phyloP scores from a whole-genome alignment of 2,797 vertebrate species.

The Chrysocyon brachyurus region DNA sequence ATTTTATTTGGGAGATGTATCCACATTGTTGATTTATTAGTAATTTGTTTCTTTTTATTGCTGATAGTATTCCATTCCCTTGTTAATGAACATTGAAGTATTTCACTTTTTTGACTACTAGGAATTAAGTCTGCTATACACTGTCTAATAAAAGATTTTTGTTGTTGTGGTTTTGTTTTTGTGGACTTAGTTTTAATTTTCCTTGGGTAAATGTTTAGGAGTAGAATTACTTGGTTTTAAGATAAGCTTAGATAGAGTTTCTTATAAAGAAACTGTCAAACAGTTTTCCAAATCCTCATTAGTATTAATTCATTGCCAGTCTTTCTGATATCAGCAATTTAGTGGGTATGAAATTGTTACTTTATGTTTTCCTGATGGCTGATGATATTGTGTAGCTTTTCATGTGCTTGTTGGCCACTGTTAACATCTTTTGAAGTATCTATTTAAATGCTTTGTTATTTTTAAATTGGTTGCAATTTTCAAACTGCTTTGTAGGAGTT shows the following conservation, averaged over 20 bases:
- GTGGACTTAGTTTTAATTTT: slow-evolving; percentile 3
- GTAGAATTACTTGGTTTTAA: neutral
- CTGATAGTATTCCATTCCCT: neutral
- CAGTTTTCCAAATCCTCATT: neutral
- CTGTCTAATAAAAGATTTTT: neutral
- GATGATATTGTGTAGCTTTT: neutral
- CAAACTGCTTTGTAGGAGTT: neutral
- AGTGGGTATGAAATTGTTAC: neutral
- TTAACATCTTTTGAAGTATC: neutral
- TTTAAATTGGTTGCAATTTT: neutral
- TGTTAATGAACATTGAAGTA: neutral
- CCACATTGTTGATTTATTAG: neutral
- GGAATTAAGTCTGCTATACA: neutral
- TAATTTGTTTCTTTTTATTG: slow-evolving; percentile 21
- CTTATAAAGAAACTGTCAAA: neutral
- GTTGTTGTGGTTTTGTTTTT: neutral
- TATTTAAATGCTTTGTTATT: slow-evolving; percentile 3
- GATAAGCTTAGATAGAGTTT: neutral
- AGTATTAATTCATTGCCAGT: neutral
- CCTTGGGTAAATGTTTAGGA: neutral
- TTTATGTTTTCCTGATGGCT: neutral
- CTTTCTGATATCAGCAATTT: neutral
- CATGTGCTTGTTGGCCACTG: neutral
- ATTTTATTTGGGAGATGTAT: neutral
- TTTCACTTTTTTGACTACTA: neutral